Base-by-base conservation (phyloP, 1,140 invertebrate species). In the Phymorhynchus buccinoides region DNA sequence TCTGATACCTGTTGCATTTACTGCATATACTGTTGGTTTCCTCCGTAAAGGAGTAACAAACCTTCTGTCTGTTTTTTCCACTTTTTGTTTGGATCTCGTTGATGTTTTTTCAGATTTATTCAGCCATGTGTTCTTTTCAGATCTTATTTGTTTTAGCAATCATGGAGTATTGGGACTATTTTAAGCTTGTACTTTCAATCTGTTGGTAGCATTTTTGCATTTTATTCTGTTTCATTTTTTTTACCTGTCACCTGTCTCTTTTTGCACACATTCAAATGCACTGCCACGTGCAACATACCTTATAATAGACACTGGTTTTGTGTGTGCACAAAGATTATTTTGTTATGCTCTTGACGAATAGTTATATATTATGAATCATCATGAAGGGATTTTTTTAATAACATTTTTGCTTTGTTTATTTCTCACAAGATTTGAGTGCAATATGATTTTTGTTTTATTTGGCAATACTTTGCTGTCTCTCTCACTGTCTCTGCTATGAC, bases 1-100 rank as follows among this genome's bases (percentile, higher is more conserved):
- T 41, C 44, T 71, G 81, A 83, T 83, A 83, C 81, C 81, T 83
- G 39, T 32, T 83, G 81, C 81, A 83, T 83, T 83, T 83, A 83
- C 22, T 42, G 39, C 39, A 37, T 83, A 42, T 9, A 22, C 44
- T 48, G 18, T 18, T 22, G 56, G n/a, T 62, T 27, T 62, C 56
- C 22, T 37, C 6, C n/a, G 56, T 52, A 52, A 52, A 52, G 48
- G 48, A 18, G 2, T 35, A 18, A 6, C 71, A 14, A 18, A 16
- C 71, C 12, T 37, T 32, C 39, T 35, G 12, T 75, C 39, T 75
- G 18, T 75, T 71, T 71, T 71, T 71, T 71, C 66, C 30, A 16
- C 30, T n/a, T 71, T 71, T 71, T 71, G 14, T 71, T 71, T n/a
- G n/a, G n/a, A n/a, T n/a, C n/a, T n/a, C n/a, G n/a, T n/a, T n/a